Evolutionary conservation across 2,797 vertebrate species (phyloP), one percentile per base, ranked within the genome.

Genomic region (Molossus molossus): DNA sequence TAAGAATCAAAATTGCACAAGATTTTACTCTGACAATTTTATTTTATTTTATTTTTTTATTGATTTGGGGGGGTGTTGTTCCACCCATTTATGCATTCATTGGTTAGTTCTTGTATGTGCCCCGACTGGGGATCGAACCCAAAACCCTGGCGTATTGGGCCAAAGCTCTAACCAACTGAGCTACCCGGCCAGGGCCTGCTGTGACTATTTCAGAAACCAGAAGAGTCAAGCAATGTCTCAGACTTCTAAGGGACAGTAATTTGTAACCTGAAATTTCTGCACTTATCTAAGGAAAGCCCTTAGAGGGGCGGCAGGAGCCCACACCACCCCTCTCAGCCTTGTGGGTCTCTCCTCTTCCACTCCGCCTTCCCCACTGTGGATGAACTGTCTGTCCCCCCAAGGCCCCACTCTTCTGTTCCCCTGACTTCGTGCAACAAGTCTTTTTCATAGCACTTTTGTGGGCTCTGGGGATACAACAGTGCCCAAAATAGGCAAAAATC

Each of bases 1-100:
- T 85, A 95, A 79, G 72, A 84, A 84, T 87, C 50, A 92, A 37
- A 94, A 40, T 73, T 85, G 50, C 33, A 17, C n/a, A 40, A 87
- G 67, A 92, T 64, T 96, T 89, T 87, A 1, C 75, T 77, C 50
- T 77, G 75, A 33, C 18, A 55, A 55, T 77, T 69, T 33, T 67
- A 18, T 65, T n/a, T 65, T 45, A 45, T 45, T 45, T 45, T 45
- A 45, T 65, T 65, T 17, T 65, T 67, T 67, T 67, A 10, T 69
- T 69, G n/a, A 69, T 69, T 69, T 69, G 17, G 33, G 65, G 33
- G 65, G 33, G 65, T 69, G 65, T 37, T 69, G 65, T 37, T 69
- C 65, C n/a, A 69, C 17, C 65, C 65, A 69, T 37, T 69, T 67
- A 33, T 18, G 65, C 65, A 33, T 33, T 67, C 65, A 67, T 67